A percentile compares a stretch with the other conserved stretches of the same genome.
phyloP scores from a whole-genome alignment of 2,113 vertebrate species.

The Nerophis ophidion region DNA sequence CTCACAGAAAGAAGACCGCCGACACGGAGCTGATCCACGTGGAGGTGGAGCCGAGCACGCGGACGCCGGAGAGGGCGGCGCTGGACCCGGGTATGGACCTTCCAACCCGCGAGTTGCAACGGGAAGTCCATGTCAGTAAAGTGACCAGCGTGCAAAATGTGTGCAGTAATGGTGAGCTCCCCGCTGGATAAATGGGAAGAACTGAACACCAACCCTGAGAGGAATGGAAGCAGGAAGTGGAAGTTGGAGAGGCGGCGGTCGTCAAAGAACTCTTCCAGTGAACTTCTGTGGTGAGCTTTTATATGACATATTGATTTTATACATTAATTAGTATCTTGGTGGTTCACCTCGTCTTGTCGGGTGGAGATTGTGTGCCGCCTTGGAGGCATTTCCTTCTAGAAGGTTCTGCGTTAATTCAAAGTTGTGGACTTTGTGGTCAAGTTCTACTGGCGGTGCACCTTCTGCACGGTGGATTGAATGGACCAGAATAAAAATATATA shows the following conservation, averaged over 20 bases:
- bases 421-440: too few relatives aligned
- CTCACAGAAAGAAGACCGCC: conserved; percentile 84
- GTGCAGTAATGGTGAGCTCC: conserved; percentile 76
- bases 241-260: conserved; percentile 81
- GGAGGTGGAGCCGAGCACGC: conserved; percentile 79
- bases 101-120: background rate
- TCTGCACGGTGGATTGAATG: too few relatives aligned
- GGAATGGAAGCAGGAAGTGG: conserved; percentile 79
- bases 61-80: conserved; percentile 77
- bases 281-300: conserved; percentile 83
- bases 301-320: too few relatives aligned
- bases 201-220: conserved; percentile 78
- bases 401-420: too few relatives aligned
- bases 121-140: too few relatives aligned
- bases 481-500: too few relatives aligned
- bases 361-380: too few relatives aligned
- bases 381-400: too few relatives aligned
- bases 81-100: conserved; percentile 77
- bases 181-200: conserved; percentile 96
- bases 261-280: conserved; percentile 87
- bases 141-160: background rate
- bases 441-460: too few relatives aligned
- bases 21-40: conserved; percentile 89
- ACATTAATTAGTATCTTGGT: too few relatives aligned
- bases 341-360: too few relatives aligned